Evolutionary conservation across 2,113 vertebrate genomes (phyloP).

Genomic region (Anas platyrhynchos): DNA sequence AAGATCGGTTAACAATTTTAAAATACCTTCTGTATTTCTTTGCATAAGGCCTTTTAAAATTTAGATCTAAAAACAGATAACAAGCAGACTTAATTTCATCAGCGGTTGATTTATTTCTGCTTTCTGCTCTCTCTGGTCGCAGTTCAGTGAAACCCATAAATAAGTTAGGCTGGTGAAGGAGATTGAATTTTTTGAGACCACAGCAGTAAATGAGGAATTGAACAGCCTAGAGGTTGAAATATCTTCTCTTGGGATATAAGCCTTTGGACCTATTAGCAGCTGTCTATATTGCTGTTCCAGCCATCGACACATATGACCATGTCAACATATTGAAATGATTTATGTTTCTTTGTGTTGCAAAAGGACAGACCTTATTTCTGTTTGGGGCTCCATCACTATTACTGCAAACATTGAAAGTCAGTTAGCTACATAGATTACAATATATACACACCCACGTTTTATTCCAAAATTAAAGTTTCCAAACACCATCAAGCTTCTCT

Average conservation of each 20-base stretch:
- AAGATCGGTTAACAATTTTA: neutral
- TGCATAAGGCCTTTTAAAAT: neutral
- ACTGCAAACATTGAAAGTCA: neutral
- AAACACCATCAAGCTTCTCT: neutral
- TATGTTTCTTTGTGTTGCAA: neutral
- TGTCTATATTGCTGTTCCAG: constrained; percentile 32
- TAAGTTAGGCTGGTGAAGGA: constrained; percentile 31
- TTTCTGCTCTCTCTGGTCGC: neutral
- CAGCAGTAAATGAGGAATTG: constrained; percentile 44
- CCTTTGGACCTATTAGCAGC: neutral
- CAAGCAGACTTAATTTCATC: constrained; percentile 7
- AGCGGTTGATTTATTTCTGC: constrained; percentile 25
- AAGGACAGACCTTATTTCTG: fast-evolving
- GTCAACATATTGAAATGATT: neutral
- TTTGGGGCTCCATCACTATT: fast-evolving
- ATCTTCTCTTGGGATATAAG: neutral
- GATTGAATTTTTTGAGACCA: constrained; percentile 63
- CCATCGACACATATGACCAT: neutral
- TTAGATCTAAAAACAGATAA: neutral
- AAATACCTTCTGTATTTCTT: neutral
- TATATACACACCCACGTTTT: neutral
- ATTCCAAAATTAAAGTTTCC: neutral
- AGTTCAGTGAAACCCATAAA: constrained; percentile 48
- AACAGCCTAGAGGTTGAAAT: constrained; percentile 26
- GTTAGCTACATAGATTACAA: neutral